Evolutionary conservation across 2,797 vertebrate species (phyloP), one percentile per base, ranked within the genome.

Genomic region (Nannoperca australis): DNA sequence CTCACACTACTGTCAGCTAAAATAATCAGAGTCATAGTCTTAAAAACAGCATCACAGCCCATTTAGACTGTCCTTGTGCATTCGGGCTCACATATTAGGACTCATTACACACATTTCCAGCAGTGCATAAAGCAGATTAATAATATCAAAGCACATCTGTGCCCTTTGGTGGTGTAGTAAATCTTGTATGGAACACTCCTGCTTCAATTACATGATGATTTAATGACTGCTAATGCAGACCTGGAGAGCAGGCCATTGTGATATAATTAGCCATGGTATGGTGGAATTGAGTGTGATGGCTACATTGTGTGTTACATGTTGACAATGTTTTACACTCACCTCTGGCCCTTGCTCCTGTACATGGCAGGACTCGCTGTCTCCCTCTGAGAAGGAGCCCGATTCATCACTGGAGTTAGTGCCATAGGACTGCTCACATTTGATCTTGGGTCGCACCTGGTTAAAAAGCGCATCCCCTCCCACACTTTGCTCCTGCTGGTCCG

Each of bases 401-500:
- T 99, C 98, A 45, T 99, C 98, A 70, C 98, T 99, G 88, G 98
- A 99, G 95, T 99, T 99, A 96, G 96, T 98, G 95, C 97, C 98
- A 36, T 99, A 99, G 61, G 97, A 98, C 95, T 98, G 98, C 96
- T 99, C 98, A 90, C 97, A 99, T 96, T 99, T 99, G 94, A 99
- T 99, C 92, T 98, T 97, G 94, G 98, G 97, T 80, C 97, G 96
- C 88, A 95, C 96, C 24, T 96, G 96, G 93, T 90, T 95, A 83
- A 97, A 98, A 88, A 98, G 91, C 67, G 95, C 92, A n/a, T 98
- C 97, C 54, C 95, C 97, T 66, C 94, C 97, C 76, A 96, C 94
- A 70, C 96, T 95, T 20, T 95, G 94, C 20, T 98, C 98, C 93
- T 97, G 97, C 91, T 97, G 96, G 89, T 98, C 97, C 1, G 93